Base-by-base conservation (phyloP, 2,888 invertebrate species). In the Bombylius major region DNA sequence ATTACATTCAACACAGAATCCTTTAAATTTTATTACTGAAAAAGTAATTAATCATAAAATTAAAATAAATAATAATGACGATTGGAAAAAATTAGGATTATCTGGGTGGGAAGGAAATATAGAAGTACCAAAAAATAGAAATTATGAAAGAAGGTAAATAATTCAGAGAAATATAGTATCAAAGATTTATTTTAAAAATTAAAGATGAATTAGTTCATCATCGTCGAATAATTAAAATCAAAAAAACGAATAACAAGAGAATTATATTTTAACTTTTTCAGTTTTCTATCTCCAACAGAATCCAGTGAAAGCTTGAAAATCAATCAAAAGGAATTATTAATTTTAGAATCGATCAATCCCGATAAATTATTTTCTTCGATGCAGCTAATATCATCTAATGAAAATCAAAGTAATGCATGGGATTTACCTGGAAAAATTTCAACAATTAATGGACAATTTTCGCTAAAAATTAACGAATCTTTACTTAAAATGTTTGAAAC, bases 21-120 rank as follows among this genome's bases (percentile, higher is more conserved):
- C 44, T 3, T 51, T 32, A 32, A n/a, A n/a, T n/a, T n/a, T n/a
- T n/a, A n/a, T n/a, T n/a, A n/a, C n/a, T n/a, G n/a, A n/a, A n/a
- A n/a, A n/a, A n/a, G n/a, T n/a, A n/a, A n/a, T n/a, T n/a, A n/a
- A n/a, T n/a, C n/a, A n/a, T n/a, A n/a, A 47, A 51, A 46, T 31
- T 5, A 13, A 48, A 44, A 47, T 3, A 11, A 36, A 13, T 32
- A 8, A 13, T 36, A 31, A 45, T 55, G 64, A 58, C 62, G 66
- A 66, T 53, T 73, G 65, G 70, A 65, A 58, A 31, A 53, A 59
- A 34, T 56, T 73, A 50, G 73, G 73, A 0, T 60, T 73, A 31
- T 54, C 61, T n/a, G 72, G 73, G 12, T 73, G 73, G 73, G 58
- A 61, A 36, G 73, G 72, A 5, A 65, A 47, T 12, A 48, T 61